Percentiles rank a stretch among this genome's conserved stretches.
Conservation (phyloP, 2,113 vertebrate genomes). For the Oxyura jamaicensis region DNA sequence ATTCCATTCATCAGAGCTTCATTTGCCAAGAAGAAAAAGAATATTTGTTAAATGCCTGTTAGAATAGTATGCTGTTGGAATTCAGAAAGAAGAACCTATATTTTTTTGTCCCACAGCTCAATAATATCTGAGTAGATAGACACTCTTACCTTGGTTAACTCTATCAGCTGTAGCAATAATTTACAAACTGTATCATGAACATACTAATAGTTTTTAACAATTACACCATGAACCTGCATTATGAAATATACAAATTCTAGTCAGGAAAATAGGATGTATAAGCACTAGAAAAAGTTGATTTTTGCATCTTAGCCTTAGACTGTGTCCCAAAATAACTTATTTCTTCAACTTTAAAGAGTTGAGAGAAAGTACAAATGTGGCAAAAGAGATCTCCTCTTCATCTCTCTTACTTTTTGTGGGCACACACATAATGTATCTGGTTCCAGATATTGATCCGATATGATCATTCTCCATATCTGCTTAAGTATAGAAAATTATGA, state of each 20-base stretch:
- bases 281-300: not conserved
- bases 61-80: not conserved
- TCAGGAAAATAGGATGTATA: not conserved
- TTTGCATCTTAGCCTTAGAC: not conserved
- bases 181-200: not conserved
- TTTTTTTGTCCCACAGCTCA: not conserved
- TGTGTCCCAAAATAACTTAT: not conserved
- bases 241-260: not conserved
- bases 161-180: not conserved
- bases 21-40: not conserved
- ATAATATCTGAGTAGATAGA: not conserved
- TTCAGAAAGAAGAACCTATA: not conserved
- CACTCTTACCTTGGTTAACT: not conserved
- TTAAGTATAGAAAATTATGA: not conserved
- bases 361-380: not conserved
- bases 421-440: not conserved
- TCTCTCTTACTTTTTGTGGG: rapidly evolving
- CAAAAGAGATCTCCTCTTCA: not conserved
- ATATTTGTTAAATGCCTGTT: not conserved
- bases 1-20: not conserved
- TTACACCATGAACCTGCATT: not conserved
- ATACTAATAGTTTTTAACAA: not conserved
- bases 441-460: not conserved
- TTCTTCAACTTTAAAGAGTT: not conserved
- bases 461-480: not conserved